Conservation (phyloP, 2,888 invertebrate genomes). For the Lasioglossum villosulum region DNA sequence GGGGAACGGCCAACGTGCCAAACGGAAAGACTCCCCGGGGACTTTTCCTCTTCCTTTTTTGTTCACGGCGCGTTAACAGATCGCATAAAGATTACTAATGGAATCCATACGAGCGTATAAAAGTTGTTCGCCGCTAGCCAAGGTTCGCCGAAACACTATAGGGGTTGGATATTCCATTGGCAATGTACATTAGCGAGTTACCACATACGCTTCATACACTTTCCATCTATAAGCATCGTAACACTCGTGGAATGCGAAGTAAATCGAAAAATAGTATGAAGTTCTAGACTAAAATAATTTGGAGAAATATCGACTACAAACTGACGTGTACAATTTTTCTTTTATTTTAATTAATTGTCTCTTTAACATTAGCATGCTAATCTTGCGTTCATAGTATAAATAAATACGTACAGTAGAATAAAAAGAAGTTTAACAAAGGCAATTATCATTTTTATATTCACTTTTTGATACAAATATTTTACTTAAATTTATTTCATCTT, state of each 20-base stretch:
- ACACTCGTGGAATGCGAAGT: background rate
- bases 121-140: slow-evolving; percentile 46
- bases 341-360: background rate
- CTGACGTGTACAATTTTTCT: background rate
- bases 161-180: slow-evolving; percentile 7
- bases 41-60: slow-evolving; percentile 46
- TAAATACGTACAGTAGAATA: background rate
- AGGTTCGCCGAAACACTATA: slow-evolving; percentile 6
- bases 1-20: slow-evolving; percentile 29
- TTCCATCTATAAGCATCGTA: background rate
- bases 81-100: slow-evolving; percentile 74
- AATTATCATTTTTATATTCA: too few species aligned
- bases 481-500: too few species aligned
- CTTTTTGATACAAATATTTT: too few species aligned
- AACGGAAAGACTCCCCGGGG: slow-evolving; percentile 49
- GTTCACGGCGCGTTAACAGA: slow-evolving; percentile 66
- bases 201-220: slow-evolving; percentile 47
- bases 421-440: too few species aligned
- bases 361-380: background rate
- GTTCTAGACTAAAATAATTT: background rate
- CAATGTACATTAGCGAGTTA: slow-evolving; percentile 64
- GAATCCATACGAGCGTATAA: slow-evolving; percentile 68
- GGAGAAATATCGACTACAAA: background rate
- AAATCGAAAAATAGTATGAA: background rate
- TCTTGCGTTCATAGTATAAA: background rate